Percentiles rank a stretch among this genome's conserved stretches.
Conservation (phyloP, 1,140 invertebrate species). For the Lepidostoma basale region DNA sequence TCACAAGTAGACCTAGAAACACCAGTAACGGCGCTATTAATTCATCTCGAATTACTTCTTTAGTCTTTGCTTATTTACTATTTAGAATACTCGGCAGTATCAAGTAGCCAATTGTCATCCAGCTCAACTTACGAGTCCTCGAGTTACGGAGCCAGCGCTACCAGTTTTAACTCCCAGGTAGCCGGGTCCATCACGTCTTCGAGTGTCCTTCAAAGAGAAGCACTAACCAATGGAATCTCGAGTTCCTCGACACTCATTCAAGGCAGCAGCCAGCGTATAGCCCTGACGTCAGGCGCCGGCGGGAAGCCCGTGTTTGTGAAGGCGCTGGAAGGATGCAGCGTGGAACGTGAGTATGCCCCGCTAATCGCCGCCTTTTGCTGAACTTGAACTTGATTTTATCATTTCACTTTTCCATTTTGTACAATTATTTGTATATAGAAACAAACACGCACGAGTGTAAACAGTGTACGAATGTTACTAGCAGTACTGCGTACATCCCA, state of each 20-base stretch:
- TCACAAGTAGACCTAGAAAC: constrained; percentile 31
- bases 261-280: constrained; percentile 46
- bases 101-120: constrained; percentile 59
- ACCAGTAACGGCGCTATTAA: constrained; percentile 39
- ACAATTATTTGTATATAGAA: too few species aligned
- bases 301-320: constrained; percentile 73
- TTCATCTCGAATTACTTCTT: constrained; percentile 29
- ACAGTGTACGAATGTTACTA: too few species aligned
- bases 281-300: constrained; percentile 50
- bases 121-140: constrained; percentile 59
- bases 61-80: constrained; percentile 43
- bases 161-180: constrained; percentile 45
- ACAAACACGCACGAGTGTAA: too few species aligned
- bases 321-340: constrained; percentile 74
- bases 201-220: constrained; percentile 51
- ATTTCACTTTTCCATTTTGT: too few species aligned
- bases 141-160: constrained; percentile 49
- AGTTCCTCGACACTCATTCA: constrained; percentile 53
- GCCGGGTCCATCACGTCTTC: constrained; percentile 53
- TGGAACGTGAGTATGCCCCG: constrained; percentile 74
- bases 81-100: constrained; percentile 63
- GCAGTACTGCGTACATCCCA: too few species aligned
- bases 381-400: too few species aligned
- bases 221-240: constrained; percentile 54
- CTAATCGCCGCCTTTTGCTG: constrained; percentile 17